These are phyloP conservation scores for Anguilla anguilla DNA, from an alignment of 2,797 vertebrate species.

Conservation along the genomic window DNA sequence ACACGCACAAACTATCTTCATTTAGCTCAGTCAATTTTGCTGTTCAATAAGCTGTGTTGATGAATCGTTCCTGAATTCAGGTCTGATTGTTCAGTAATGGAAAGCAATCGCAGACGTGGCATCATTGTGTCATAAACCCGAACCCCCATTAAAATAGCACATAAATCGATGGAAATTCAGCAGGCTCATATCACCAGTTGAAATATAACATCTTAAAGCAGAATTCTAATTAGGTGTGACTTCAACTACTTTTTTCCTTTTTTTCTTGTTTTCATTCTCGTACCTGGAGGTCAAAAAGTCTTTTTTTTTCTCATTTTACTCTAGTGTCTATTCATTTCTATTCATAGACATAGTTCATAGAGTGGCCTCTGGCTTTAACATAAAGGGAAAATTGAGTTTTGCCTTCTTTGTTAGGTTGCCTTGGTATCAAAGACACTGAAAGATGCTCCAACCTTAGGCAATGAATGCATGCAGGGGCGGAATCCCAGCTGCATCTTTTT, in stretches of 20 bases:
- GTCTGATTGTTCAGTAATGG: neutral
- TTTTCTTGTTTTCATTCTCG: neutral
- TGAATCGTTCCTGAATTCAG: neutral
- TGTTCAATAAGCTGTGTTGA: neutral
- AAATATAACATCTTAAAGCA: neutral
- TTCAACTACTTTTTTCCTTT: neutral
- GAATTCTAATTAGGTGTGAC: neutral
- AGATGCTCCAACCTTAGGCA: conserved; percentile 1
- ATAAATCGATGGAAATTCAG: neutral
- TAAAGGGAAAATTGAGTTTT: neutral
- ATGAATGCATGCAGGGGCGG: neutral
- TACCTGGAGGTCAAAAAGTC: neutral
- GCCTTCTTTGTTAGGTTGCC: neutral
- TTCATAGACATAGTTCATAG: conserved; percentile 10
- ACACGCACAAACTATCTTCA: neutral
- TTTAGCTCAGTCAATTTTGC: neutral
- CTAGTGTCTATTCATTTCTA: conserved; percentile 9
- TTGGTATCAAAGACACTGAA: neutral
- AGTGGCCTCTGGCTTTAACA: conserved; percentile 1
- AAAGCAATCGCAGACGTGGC: neutral
- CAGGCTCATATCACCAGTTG: neutral
- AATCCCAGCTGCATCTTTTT: neutral
- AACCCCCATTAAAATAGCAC: neutral
- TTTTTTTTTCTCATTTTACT: conserved; percentile 12
- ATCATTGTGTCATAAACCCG: neutral